phyloP scores from a whole-genome alignment of 2,888 invertebrate species.

The Sialis fuliginosa region DNA sequence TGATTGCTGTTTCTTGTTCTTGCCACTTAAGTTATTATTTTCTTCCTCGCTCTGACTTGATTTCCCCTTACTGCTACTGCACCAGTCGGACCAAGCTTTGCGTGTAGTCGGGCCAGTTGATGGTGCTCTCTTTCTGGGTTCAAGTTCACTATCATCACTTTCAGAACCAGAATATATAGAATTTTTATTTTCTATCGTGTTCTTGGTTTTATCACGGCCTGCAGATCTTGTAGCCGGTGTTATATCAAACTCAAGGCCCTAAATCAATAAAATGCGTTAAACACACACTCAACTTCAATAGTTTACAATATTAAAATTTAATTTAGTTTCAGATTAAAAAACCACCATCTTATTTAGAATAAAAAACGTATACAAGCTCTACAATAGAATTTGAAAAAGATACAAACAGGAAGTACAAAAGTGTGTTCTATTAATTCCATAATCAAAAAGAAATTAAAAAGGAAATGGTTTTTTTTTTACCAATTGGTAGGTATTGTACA shows the following conservation, averaged over 20 bases:
- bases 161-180: slow-evolving; percentile 19
- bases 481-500: no score
- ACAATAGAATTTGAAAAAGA: no score
- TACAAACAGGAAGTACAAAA: no score
- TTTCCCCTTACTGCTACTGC: slow-evolving; percentile 37
- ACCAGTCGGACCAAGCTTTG: slow-evolving; percentile 59
- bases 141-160: slow-evolving; percentile 20
- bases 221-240: neutral
- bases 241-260: neutral
- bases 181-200: neutral
- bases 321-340: no score
- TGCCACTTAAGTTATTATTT: slow-evolving; percentile 20
- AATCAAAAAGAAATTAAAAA: no score
- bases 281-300: no score
- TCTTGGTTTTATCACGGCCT: neutral
- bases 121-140: neutral
- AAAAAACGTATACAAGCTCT: no score
- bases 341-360: no score
- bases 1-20: slow-evolving; percentile 21
- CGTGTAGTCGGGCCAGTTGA: slow-evolving; percentile 46
- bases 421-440: no score
- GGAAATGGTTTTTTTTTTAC: no score
- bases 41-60: slow-evolving; percentile 44
- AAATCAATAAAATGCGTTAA: neutral
- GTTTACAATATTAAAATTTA: no score